Evolutionary conservation across 2,888 invertebrate genomes (phyloP), one percentile per base, ranked within the genome.

Genomic region (Myopa testacea): DNA sequence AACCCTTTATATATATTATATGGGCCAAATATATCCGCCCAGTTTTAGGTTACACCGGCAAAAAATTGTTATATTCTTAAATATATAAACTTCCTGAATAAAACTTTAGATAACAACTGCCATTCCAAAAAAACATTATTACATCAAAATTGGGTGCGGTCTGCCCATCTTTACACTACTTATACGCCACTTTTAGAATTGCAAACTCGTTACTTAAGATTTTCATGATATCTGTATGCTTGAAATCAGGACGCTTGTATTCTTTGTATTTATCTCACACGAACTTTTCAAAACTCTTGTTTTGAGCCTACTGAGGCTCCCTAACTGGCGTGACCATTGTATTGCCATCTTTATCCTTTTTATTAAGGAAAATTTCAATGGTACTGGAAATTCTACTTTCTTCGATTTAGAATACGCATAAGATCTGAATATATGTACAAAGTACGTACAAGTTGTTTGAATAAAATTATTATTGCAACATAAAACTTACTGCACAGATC

Each of bases 391-490:
- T 78, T 88, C 88, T 3, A 87, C 87, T 80, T 90, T 90, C 58
- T 87, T 88, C 6, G 88, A 88, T 79, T 87, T 88, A 0, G 89
- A 89, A 81, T 90, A 90, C 0, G 89, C 87, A 79, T 88, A 82
- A 0, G 88, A 88, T 78, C 89, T 89, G 77, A 14, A 80, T n/a
- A 79, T 26, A 7, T n/a, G n/a, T 62, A 62, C 40, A 63, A 45
- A 72, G 67, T n/a, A 55, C 26, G 38, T 65, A n/a, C 60, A 73
- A 52, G 34, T 75, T 67, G 37, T 55, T n/a, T 67, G 68, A 63
- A 40, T n/a, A 71, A n/a, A n/a, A n/a, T n/a, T n/a, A n/a, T n/a
- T n/a, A n/a, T n/a, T n/a, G n/a, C n/a, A n/a, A n/a, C n/a, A n/a
- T n/a, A n/a, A n/a, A n/a, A n/a, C n/a, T n/a, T n/a, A n/a, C n/a